Conservation (phyloP, 2,888 invertebrate genomes). For the Salticus scenicus region DNA sequence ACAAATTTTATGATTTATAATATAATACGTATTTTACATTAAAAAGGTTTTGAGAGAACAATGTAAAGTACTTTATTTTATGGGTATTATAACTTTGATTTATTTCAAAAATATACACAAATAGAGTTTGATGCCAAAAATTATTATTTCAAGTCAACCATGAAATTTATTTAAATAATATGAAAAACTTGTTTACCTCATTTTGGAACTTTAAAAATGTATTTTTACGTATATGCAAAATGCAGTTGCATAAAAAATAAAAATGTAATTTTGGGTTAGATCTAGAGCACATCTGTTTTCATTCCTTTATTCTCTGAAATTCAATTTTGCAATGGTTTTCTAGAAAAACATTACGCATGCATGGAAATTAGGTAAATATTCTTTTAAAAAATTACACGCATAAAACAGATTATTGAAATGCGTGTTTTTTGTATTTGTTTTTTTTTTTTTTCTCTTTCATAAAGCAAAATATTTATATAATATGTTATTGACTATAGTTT, state of each 20-base stretch:
- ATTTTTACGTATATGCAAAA: not conserved
- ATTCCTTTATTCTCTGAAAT: not conserved
- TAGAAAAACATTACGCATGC: not conserved
- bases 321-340: not conserved
- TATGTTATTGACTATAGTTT: too few species aligned
- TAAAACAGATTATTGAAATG: not conserved
- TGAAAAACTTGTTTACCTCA: not conserved
- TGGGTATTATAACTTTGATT: not conserved
- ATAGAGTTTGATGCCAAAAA: not conserved
- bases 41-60: too few species aligned
- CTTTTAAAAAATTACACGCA: not conserved
- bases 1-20: too few species aligned
- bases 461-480: too few species aligned
- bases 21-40: too few species aligned
- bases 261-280: not conserved
- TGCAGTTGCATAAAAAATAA: not conserved
- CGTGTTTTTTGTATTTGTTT: not conserved
- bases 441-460: too few species aligned
- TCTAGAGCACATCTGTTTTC: not conserved
- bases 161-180: not conserved
- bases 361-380: not conserved
- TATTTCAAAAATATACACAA: too few species aligned
- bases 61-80: too few species aligned
- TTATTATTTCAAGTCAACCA: not conserved
- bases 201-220: too few species aligned